These are phyloP conservation scores for Stenichneumon culpator DNA, from an alignment of 2,888 invertebrate species.

Conservation along the genomic window DNA sequence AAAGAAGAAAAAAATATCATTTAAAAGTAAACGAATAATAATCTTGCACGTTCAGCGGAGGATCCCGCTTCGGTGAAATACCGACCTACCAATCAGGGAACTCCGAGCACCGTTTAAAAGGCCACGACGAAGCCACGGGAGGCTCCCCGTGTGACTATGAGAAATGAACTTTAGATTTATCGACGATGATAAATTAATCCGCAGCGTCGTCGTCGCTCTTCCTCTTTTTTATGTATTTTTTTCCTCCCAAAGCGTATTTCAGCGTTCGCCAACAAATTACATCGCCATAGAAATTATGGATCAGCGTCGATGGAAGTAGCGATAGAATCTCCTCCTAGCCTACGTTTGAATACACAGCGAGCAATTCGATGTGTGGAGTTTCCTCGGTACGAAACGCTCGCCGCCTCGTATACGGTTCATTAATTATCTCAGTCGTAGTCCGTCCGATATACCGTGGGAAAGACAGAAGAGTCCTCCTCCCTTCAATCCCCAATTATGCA, in stretches of 20 bases:
- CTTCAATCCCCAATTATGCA: slow-evolving; percentile 29
- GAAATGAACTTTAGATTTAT: slow-evolving; percentile 60
- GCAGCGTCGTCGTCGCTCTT: slow-evolving; percentile 24
- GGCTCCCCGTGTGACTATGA: slow-evolving; percentile 19
- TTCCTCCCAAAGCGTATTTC: background rate
- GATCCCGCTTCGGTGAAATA: background rate
- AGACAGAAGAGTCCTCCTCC: slow-evolving; percentile 23
- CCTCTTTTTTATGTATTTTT: background rate
- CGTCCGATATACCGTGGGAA: slow-evolving; percentile 39
- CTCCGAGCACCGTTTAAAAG: slow-evolving; percentile 42
- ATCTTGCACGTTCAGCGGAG: background rate
- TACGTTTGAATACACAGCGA: slow-evolving; percentile 6
- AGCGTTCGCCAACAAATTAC: slow-evolving; percentile 33
- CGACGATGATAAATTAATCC: slow-evolving; percentile 55
- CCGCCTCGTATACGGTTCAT: slow-evolving; percentile 47
- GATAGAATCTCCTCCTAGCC: slow-evolving; percentile 39
- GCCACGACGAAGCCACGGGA: slow-evolving; percentile 54
- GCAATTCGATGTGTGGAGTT: slow-evolving; percentile 41
- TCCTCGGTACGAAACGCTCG: slow-evolving; percentile 39
- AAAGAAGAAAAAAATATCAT: background rate
- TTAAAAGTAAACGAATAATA: background rate
- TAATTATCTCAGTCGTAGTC: slow-evolving; percentile 40
- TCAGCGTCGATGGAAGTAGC: slow-evolving; percentile 39
- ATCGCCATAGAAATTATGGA: slow-evolving; percentile 41
- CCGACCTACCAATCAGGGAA: slow-evolving; percentile 25